Base-by-base conservation (phyloP, 2,888 invertebrate species). In the Scaptomyza tumidula region DNA sequence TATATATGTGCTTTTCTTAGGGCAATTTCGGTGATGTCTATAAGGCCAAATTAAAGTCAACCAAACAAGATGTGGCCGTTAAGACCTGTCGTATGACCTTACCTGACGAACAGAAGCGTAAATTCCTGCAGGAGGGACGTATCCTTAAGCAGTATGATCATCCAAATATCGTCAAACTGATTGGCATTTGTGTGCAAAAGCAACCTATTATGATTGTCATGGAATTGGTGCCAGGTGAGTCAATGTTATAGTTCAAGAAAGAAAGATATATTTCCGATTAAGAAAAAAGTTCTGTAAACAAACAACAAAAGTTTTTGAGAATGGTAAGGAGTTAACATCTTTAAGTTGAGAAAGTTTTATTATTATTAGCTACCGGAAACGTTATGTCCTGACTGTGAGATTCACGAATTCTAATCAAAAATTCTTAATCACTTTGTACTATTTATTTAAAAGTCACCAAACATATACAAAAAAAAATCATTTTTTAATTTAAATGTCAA, bases 201-300 rank as follows among this genome's bases (percentile, higher is more conserved):
- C 98, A 98, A 88, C 99, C 99, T 0, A 98, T 99, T 63, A 98
- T 99, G 98, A 98, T 99, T 88, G 98, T 99, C 35, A 99, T 99
- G 99, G 99, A 99, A 93, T 94, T 98, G 70, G 98, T 98, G 48
- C 95, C 92, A 43, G 92, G 91, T 91, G 52, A 54, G 96, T 80
- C 3, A 6, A 16, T 24, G 13, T 13, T 1, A 5, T 11, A 37
- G 0, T 35, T 5, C 5, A 24, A 24, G 35, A 13, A 1, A 35
- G n/a, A 35, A 13, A 35, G 35, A 1, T 29, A 7, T 29, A 29
- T 29, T 29, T 29, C 27, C 27, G 6, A 3, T 29, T 19, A 19
- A 19, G 19, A 1, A 19, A 19, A 19, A 19, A 19, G 19, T 19
- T 19, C 2, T 19, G 19, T 1, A 19, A 19, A 19, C n/a, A n/a